Evolutionary conservation across 2,888 invertebrate genomes (phyloP), one percentile per base, ranked within the genome.

Genomic region (Aphidoletes aphidimyza): DNA sequence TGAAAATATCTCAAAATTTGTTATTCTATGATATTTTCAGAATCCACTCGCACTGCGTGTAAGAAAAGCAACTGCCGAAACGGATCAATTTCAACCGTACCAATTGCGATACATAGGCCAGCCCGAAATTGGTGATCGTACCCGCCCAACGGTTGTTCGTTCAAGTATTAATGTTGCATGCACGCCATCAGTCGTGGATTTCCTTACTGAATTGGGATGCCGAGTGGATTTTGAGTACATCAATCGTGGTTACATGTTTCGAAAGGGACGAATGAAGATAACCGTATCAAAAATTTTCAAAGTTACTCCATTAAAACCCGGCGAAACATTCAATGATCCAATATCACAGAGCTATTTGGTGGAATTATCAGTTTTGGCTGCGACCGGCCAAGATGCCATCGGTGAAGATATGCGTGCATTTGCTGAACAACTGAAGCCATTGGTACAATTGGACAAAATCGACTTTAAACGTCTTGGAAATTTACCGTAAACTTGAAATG

Each of bases 261-360:
- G 97, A 85, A 98, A 98, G 90, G 98, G 98, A 0, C 92, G 98
- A 85, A 97, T 98, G 97, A 98, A 98, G 90, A 95, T 98, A 30
- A 97, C 97, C 0, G 98, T 98, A 0, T 96, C 97, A 0, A 98
- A 98, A 90, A 95, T 98, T 85, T 97, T 95, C 88, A 97, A 97
- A 92, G 93, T 95, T 89, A 92, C 92, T 69, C 93, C 93, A 86
- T 94, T 93, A 49, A 94, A 94, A 88, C 91, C 92, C 37, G 91
- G 92, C 47, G 94, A 94, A 86, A 92, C 92, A 87, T 91, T 94
- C 59, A 89, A 89, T 84, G 98, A 98, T 88, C 94, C 97, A 0
- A 94, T 98, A 87, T 96, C 97, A 0, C 95, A 95, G 88, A 98
- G 98, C 88, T 97, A 97, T 90, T 92, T 98, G 42, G 98, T 98